Evolutionary conservation across 2,797 vertebrate species (phyloP).

Genomic region (Melanotaenia boesemani): DNA sequence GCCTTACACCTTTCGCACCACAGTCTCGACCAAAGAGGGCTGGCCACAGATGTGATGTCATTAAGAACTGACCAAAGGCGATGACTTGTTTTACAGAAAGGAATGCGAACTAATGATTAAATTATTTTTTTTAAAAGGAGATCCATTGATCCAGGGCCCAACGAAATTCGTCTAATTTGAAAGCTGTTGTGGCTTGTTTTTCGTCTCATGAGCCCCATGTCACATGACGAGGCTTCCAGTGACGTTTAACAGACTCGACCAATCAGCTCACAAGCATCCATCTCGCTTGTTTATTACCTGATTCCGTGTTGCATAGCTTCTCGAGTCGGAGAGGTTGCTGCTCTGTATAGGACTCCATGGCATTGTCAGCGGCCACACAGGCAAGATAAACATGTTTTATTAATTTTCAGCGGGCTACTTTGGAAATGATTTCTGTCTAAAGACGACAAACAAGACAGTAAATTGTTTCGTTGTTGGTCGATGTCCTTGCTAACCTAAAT

Average conservation of each 20-base stretch:
- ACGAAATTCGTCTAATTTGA: background rate
- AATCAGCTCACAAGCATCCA: slow-evolving; percentile 29
- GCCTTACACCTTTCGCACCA: background rate
- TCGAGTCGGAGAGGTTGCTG: background rate
- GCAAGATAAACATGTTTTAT: slow-evolving; percentile 17
- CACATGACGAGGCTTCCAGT: slow-evolving; percentile 15
- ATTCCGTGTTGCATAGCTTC: slow-evolving; percentile 1
- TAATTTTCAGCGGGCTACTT: accelerated
- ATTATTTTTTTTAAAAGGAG: background rate
- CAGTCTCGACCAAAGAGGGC: background rate
- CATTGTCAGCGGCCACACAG: slow-evolving; percentile 24
- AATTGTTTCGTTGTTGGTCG: background rate
- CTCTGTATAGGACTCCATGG: background rate
- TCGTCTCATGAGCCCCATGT: background rate
- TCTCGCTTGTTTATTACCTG: slow-evolving; percentile 9
- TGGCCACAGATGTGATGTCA: background rate
- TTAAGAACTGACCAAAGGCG: background rate
- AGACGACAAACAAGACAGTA: background rate
- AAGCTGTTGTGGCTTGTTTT: background rate
- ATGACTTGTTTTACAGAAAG: background rate
- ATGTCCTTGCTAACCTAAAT: background rate
- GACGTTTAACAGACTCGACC: slow-evolving; percentile 19
- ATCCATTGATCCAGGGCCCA: background rate
- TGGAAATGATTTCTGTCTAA: background rate
- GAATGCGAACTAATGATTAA: background rate